A percentile compares a stretch with the other conserved stretches of the same genome.
phyloP scores from a whole-genome alignment of 2,888 invertebrate genomes.

The Abrostola triplasia region DNA sequence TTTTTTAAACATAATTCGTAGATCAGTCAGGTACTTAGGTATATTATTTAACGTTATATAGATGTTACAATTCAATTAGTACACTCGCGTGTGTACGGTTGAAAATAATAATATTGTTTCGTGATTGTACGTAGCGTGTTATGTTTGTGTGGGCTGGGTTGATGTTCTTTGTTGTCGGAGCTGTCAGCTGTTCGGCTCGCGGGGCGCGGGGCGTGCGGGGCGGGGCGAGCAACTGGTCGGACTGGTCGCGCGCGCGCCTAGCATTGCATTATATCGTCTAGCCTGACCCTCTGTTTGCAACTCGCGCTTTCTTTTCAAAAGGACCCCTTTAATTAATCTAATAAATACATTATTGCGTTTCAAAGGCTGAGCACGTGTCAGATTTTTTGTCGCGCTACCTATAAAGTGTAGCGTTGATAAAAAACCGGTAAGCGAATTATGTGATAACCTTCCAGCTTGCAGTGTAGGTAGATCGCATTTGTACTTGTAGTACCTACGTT shows the following conservation, averaged over 20 bases:
- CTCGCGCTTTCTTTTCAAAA: constrained; percentile 25
- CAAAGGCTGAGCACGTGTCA: constrained; percentile 36
- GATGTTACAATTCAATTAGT: constrained; percentile 40
- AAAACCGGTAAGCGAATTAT: constrained; percentile 32
- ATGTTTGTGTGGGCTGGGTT: constrained; percentile 63
- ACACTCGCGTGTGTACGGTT: constrained; percentile 42
- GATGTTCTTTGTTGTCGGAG: constrained; percentile 81
- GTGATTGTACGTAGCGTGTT: constrained; percentile 58
- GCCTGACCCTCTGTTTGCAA: constrained; percentile 28
- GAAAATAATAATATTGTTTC: constrained; percentile 52
- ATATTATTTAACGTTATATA: constrained; percentile 15
- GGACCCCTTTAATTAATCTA: constrained; percentile 16
- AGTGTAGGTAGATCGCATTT: constrained; percentile 38
- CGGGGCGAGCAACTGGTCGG: constrained; percentile 69
- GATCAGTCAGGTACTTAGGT: constrained; percentile 7
- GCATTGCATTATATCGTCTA: constrained; percentile 49
- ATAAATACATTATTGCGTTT: constrained; percentile 16
- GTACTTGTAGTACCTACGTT: constrained; percentile 39
- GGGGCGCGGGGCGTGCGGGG: constrained; percentile 55
- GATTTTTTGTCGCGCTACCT: constrained; percentile 9
- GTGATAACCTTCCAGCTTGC: constrained; percentile 35
- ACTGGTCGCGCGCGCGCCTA: constrained; percentile 62
- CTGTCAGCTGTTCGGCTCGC: constrained; percentile 79
- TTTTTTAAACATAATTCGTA: constrained; percentile 16
- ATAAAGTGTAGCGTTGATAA: constrained; percentile 34